These are phyloP conservation scores for Orussus abietinus DNA, from an alignment of 1,140 invertebrate genomes.

Conservation along the genomic window DNA sequence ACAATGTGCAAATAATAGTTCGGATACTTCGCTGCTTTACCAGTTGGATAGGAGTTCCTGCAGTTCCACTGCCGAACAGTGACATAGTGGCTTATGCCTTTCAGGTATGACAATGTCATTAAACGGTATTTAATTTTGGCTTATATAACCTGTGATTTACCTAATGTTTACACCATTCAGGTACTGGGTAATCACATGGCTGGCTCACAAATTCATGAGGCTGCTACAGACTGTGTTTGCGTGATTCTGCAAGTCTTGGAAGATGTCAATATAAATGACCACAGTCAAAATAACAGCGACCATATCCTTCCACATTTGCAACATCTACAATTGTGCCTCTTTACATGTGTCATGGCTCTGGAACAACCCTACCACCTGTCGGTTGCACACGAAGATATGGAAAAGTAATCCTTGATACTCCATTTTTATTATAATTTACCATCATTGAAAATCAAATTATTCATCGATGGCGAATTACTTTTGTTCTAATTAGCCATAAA, in stretches of 20 bases:
- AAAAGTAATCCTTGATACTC: constrained; percentile 54
- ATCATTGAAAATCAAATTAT: neutral
- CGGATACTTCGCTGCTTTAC: constrained; percentile 75
- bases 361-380: constrained; percentile 87
- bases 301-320: constrained; percentile 67
- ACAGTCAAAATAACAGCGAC: constrained; percentile 45
- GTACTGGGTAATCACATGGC: constrained; percentile 63
- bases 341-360: constrained; percentile 75
- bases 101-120: constrained; percentile 41
- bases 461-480: no score
- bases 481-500: no score
- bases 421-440: neutral
- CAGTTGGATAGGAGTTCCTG: constrained; percentile 73
- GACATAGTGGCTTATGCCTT: constrained; percentile 67
- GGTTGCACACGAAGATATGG: constrained; percentile 88
- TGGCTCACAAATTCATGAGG: constrained; percentile 75
- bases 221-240: constrained; percentile 87
- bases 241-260: constrained; percentile 76
- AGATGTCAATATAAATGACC: constrained; percentile 60
- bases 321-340: constrained; percentile 57
- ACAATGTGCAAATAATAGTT: constrained; percentile 55
- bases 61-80: constrained; percentile 66
- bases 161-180: constrained; percentile 21
- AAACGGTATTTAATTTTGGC: constrained; percentile 7
- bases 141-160: constrained; percentile 8